Percentiles rank a stretch among this genome's conserved stretches.
phyloP scores from a whole-genome alignment of 2,797 vertebrate species.

The Notamacropus eugenii region DNA sequence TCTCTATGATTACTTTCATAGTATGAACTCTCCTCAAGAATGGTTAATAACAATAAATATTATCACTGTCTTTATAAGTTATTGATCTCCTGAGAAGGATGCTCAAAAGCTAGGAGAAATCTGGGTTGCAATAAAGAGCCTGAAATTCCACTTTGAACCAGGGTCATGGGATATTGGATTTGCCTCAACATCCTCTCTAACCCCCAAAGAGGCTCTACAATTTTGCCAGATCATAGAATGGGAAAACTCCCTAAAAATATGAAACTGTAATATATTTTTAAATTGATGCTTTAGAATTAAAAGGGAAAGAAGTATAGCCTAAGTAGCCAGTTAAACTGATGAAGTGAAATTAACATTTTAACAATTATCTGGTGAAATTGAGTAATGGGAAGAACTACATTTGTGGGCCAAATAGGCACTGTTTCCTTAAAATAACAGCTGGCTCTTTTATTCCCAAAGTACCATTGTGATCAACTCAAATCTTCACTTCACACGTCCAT shows the following conservation, averaged over 20 bases:
- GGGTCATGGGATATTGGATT: background rate
- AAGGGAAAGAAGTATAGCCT: background rate
- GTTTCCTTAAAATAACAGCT: background rate
- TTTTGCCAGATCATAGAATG: background rate
- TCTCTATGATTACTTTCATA: background rate
- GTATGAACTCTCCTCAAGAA: background rate
- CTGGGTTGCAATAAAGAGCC: background rate
- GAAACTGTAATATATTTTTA: slow-evolving; percentile 17
- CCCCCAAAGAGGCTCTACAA: background rate
- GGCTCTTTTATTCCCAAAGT: slow-evolving; percentile 20
- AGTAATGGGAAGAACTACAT: background rate
- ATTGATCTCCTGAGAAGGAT: background rate
- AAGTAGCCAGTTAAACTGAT: background rate
- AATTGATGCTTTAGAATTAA: background rate
- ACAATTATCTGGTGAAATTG: slow-evolving; percentile 7
- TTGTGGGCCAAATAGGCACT: background rate
- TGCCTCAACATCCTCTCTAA: background rate
- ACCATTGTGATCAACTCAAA: slow-evolving; percentile 13
- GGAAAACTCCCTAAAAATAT: background rate
- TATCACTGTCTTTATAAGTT: background rate
- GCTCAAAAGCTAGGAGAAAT: background rate
- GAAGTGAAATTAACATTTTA: background rate
- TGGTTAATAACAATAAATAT: background rate
- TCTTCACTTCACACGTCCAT: background rate
- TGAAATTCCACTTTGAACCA: background rate